Evolutionary conservation across 2,797 vertebrate genomes (phyloP), one percentile per base, ranked within the genome.

Genomic region (Rachycentron canadum): DNA sequence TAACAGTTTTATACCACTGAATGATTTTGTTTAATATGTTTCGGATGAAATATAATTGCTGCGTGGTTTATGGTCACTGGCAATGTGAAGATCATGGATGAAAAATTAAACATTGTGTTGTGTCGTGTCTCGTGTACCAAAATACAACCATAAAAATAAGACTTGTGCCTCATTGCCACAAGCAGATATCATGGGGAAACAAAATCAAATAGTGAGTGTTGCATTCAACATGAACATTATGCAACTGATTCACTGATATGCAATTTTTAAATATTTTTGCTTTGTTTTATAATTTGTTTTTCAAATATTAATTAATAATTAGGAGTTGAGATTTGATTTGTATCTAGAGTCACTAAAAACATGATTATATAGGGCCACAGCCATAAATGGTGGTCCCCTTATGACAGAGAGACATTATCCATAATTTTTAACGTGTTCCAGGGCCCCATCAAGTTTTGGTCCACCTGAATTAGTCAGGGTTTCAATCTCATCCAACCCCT

Each of bases 381-480:
- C 12, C 28, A 19, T 50, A 41, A 34, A 53, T 30, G 21, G 4
- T 38, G 43, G 5, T 34, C 6, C 14, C 8, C 3, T 41, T 21
- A 28, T 32, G 30, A 50, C 53, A 65, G 10, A 55, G 26, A 25
- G n/a, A 32, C 21, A 63, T 71, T 49, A 21, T 50, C 41, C 14
- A 23, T 63, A 73, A 56, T 49, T 32, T 36, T 7, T 34, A 3
- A 28, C 60, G 60, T 66, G 30, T 55, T 53, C 11, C 4, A 43
- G 21, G 30, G 14, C 6, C 21, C 45, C 16, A 13, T 76, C 25
- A 61, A 40, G 17, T 19, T 57, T 12, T 34, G 23, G 36, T 53
- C 38, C 16, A 30, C 9, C 21, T 67, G 21, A 71, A 71, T 71
- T 67, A 76, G 63, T 77, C 49, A 81, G 41, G 26, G 50, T 36